Conservation (phyloP, 2,888 invertebrate species). For the Timandra comae region DNA sequence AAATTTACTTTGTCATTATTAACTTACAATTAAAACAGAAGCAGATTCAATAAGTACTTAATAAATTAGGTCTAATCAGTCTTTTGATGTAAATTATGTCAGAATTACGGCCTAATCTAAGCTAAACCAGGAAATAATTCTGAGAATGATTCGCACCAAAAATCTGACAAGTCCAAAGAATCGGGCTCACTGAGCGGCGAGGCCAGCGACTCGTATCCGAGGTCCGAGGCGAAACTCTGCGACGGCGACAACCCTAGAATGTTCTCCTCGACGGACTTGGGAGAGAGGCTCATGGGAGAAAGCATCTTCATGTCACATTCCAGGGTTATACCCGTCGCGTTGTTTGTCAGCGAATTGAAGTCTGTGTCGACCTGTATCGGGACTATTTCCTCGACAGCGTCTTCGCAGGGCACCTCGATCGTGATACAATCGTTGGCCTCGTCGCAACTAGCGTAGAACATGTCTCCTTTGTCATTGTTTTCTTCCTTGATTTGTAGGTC, state of each 20-base stretch:
- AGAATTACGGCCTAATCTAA: constrained; percentile 69
- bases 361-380: constrained; percentile 48
- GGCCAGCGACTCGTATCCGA: constrained; percentile 68
- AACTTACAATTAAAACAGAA: constrained; percentile 22
- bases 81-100: constrained; percentile 54
- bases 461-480: constrained; percentile 71
- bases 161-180: constrained; percentile 75
- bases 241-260: constrained; percentile 57
- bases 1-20: constrained; percentile 39
- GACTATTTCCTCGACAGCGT: constrained; percentile 55
- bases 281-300: constrained; percentile 61
- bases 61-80: constrained; percentile 59
- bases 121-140: constrained; percentile 86
- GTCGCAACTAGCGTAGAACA: constrained; percentile 84
- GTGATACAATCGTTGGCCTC: constrained; percentile 85
- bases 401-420: constrained; percentile 81
- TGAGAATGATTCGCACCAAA: constrained; percentile 85
- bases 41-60: constrained; percentile 28
- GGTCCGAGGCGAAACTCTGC: constrained; percentile 60
- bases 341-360: constrained; percentile 38
- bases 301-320: constrained; percentile 65
- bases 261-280: constrained; percentile 50
- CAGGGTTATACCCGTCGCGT: constrained; percentile 40
- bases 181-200: constrained; percentile 69
- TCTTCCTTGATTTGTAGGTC: constrained; percentile 47